Percentiles rank a stretch among this genome's conserved stretches.
Evolutionary conservation across 2,113 vertebrate species (phyloP).

Genomic region (Ameiurus melas): DNA sequence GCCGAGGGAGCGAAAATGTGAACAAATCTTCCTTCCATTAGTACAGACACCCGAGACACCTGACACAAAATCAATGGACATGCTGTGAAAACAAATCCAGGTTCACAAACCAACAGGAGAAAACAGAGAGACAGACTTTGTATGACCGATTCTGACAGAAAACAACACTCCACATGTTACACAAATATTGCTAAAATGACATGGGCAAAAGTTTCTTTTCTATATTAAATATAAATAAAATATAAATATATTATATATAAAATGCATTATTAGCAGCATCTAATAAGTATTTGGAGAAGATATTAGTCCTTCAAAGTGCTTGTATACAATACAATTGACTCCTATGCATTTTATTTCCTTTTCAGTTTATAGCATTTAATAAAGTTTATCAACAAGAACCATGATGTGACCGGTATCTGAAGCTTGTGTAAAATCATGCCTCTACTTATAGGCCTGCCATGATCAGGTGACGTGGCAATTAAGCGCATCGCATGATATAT

Average conservation of each 20-base stretch:
- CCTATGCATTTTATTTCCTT: neutral
- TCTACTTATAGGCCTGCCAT: too few relatives aligned
- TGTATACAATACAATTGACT: neutral
- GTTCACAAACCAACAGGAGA: constrained; percentile 28
- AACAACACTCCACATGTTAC: neutral
- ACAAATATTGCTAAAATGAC: neutral
- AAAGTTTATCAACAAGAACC: neutral
- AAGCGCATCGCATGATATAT: too few relatives aligned
- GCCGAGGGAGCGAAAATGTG: constrained; percentile 32
- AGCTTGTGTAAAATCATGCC: too few relatives aligned
- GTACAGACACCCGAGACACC: constrained; percentile 42
- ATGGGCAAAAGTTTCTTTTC: neutral
- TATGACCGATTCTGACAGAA: neutral
- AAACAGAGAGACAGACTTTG: constrained; percentile 9
- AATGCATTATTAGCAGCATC: neutral
- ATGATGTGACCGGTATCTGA: too few relatives aligned
- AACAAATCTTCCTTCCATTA: constrained; percentile 49
- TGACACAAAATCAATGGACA: constrained; percentile 37
- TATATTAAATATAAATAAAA: neutral
- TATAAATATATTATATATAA: neutral
- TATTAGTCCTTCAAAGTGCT: neutral
- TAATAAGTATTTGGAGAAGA: neutral
- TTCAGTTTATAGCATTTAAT: neutral
- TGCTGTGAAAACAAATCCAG: constrained; percentile 33
- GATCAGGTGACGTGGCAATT: too few relatives aligned